Evolutionary conservation across 2,113 vertebrate species (phyloP), one percentile per base, ranked within the genome.

Genomic region (Nansenia antarctica): DNA sequence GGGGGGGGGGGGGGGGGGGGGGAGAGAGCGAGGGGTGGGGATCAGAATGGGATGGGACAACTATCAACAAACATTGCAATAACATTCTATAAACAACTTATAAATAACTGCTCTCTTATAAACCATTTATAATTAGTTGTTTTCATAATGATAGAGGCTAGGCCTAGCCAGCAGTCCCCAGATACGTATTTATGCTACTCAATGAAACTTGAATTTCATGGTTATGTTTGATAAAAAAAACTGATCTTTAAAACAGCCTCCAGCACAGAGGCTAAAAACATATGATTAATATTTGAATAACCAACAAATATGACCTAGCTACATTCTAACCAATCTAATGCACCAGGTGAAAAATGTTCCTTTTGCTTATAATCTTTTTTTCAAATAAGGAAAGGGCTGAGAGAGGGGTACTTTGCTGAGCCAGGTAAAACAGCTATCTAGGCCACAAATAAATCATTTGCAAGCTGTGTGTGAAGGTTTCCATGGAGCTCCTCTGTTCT

Each of bases 401-500:
- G 2, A 26, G 8, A 31, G 30, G 31, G 27, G n/a, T 4, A 31
- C 67, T 60, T 26, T 60, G 37, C 49, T 57, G 7, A 63, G 53
- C 12, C 69, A 80, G 70, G 37, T 61, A 80, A 69, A 72, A 22
- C 30, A 69, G 66, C 49, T 73, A 75, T 81, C 68, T 77, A 55
- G 69, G 49, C 49, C 78, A 79, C 65, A 65, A 77, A 67, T 70
- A 69, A 70, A 73, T 72, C 57, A 69, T 72, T 67, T n/a, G 67
- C 55, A 64, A 61, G 59, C 31, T 69, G 65, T 74, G 61, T 67
- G 34, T 65, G 63, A 73, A 67, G 55, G 83, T 87, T 82, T 77
- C 77, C 77, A 85, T 77, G 82, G 74, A 37, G 64, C 65, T 76
- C n/a, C 67, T 29, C 62, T 62, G 61, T 73, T 58, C 42, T 61